Evolutionary conservation across 2,888 invertebrate genomes (phyloP), one percentile per base, ranked within the genome.

Genomic region (Macrophya alboannulata): DNA sequence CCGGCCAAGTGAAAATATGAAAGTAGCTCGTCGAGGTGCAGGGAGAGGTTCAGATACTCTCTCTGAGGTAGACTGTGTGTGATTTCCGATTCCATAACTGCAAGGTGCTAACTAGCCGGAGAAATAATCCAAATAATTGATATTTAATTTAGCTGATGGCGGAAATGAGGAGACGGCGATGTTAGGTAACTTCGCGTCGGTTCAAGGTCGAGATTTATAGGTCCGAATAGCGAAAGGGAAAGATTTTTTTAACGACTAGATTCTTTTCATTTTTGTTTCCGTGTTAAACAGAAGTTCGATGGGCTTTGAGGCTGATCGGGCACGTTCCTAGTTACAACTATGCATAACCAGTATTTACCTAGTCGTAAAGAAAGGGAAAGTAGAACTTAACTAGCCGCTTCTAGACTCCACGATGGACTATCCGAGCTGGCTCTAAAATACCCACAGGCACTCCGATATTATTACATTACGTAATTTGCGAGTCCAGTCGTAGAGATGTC

Each of bases 291-390:
- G 51, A 77, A 48, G 17, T 77, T 77, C 55, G 31, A 55, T 37
- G 9, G 25, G 74, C 45, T 25, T 48, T 51, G 17, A 37, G 48
- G n/a, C 9, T 43, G 48, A 21, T 51, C 77, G 17, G 45, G 12
- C 48, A 77, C 55, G 62, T 62, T 43, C 21, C 62, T 43, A 1
- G 17, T 81, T 40, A 15, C 21, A 17, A 45, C 21, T 74, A 45
- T 74, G 21, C 37, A 59, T 43, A 59, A 62, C 40, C 68, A 48
- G 48, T 68, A 68, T 90, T 89, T 89, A 89, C 87, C 89, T 87
- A 88, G 90, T 91, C 91, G 90, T 91, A 91, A 92, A 92, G 91
- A 92, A 93, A 93, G 92, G 93, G 93, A 93, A 93, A 93, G 93
- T 93, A 89, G 21, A 45, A 71, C 51, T 31, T 17, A 68, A 83